Conservation (phyloP, 2,797 vertebrate species). For the Cyclura pinguis region DNA sequence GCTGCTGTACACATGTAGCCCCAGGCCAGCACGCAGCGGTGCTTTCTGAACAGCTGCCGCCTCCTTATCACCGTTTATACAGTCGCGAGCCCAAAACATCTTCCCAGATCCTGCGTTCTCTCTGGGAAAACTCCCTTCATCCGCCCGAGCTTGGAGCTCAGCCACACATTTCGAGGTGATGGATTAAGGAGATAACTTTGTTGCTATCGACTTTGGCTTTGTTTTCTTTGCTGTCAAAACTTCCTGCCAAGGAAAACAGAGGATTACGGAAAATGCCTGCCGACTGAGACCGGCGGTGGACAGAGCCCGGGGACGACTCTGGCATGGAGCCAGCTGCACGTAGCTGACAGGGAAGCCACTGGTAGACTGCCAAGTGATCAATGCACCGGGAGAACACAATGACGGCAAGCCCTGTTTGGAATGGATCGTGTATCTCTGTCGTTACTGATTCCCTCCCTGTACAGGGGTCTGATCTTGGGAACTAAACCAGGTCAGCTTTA, state of each 20-base stretch:
- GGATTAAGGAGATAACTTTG: conserved; percentile 41
- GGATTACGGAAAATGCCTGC: neutral
- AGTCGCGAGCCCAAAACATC: conserved; percentile 39
- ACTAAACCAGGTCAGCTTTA: too few species aligned
- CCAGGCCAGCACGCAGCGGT: neutral
- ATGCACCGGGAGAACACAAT: neutral
- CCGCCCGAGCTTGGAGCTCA: neutral
- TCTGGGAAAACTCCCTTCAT: neutral
- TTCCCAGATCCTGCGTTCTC: neutral
- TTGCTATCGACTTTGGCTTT: neutral
- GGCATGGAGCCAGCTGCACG: neutral
- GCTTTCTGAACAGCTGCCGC: neutral
- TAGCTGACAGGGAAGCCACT: neutral
- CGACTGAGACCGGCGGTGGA: neutral
- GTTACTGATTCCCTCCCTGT: neutral
- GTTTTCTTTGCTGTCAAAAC: neutral
- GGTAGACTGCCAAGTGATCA: neutral
- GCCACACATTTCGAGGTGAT: conserved; percentile 17
- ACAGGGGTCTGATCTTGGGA: too few species aligned
- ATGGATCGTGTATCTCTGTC: neutral
- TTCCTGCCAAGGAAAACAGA: neutral
- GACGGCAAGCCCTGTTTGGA: neutral
- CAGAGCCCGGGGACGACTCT: neutral
- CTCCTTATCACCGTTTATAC: conserved; percentile 76
- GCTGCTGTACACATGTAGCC: conserved; percentile 57